phyloP scores from a whole-genome alignment of 1,140 invertebrate species.

The Drosophila parvula region DNA sequence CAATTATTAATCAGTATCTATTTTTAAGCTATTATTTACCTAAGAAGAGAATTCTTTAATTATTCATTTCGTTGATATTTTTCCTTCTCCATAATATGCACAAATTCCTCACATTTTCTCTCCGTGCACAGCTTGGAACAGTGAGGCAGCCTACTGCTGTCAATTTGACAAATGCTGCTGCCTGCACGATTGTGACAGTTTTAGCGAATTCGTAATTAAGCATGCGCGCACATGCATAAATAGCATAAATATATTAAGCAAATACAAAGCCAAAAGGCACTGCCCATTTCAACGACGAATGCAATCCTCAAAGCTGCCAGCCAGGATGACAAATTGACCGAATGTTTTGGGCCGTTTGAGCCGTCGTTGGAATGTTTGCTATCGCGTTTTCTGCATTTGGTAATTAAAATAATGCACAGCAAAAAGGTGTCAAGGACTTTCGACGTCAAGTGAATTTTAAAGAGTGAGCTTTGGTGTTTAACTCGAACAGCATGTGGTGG shows the following conservation, averaged over 20 bases:
- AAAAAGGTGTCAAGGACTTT: constrained; percentile 76
- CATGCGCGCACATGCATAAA: constrained; percentile 79
- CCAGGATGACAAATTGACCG: constrained; percentile 73
- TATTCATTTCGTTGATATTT: too few species aligned
- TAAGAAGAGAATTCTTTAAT: too few species aligned
- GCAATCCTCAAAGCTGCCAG: constrained; percentile 15
- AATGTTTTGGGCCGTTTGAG: constrained; percentile 17
- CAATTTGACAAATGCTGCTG: constrained; percentile 78
- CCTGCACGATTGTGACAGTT: constrained; percentile 77
- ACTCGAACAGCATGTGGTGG: constrained; percentile 22
- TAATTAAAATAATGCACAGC: constrained; percentile 73
- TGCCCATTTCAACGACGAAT: constrained; percentile 1
- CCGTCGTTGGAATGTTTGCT: constrained; percentile 37
- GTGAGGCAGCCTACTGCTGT: constrained; percentile 52
- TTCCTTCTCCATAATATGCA: background rate
- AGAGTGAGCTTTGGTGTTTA: constrained; percentile 14
- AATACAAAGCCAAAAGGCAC: constrained; percentile 41
- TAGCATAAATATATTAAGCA: constrained; percentile 61
- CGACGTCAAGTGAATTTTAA: constrained; percentile 71
- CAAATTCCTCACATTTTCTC: background rate
- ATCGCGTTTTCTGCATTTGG: constrained; percentile 47
- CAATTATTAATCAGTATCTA: too few species aligned
- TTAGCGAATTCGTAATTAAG: constrained; percentile 80
- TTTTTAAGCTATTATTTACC: too few species aligned
- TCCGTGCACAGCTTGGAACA: constrained; percentile 3